Base-by-base conservation (phyloP, 1,140 invertebrate genomes). In the Brachionus calyciflorus region DNA sequence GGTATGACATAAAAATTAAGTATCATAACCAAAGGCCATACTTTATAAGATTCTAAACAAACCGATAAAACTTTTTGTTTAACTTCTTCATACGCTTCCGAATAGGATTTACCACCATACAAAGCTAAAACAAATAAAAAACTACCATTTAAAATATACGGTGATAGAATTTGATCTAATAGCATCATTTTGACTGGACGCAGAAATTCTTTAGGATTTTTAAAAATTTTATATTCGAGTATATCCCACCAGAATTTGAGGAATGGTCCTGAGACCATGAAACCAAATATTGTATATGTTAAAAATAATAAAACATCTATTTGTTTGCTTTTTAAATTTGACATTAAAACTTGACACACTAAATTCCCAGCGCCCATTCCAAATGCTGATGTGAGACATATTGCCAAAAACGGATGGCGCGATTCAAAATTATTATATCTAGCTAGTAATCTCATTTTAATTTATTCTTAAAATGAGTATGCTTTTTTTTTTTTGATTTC, bases 141-240 rank as follows among this genome's bases (percentile, higher is more conserved):
- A 4, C 24, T 17, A 33, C 53, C 17, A 17, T 57, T 57, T 12
- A 57, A 3, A n/a, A 57, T 7, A 57, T 3, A 9, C 53, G 53
- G 53, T 28, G 53, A 9, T 2, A 17, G 3, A 33, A 6, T 14
- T n/a, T 57, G 53, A 7, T 57, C 53, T 12, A 24, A 2, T 33
- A 57, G 19, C 53, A 57, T 57, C 53, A 57, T 57, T 57, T 57
- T 57, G 3, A 57, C 53, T 6, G 53, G 53, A 9, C 53, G 4
- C 12, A 57, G n/a, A 33, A 57, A 57, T 7, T 4, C 3, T 9
- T 57, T 21, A 6, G 6, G 5, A 9, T 57, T 57, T 28, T 17
- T 57, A n/a, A 57, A 57, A 10, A 57, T 57, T 17, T 57, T 57
- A 3, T 10, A 17, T 3, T 57, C 53, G n/a, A 57, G 5, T 17